Evolutionary conservation across 2,888 invertebrate species (phyloP), one percentile per base, ranked within the genome.

Genomic region (Ichneumoninae sp.): DNA sequence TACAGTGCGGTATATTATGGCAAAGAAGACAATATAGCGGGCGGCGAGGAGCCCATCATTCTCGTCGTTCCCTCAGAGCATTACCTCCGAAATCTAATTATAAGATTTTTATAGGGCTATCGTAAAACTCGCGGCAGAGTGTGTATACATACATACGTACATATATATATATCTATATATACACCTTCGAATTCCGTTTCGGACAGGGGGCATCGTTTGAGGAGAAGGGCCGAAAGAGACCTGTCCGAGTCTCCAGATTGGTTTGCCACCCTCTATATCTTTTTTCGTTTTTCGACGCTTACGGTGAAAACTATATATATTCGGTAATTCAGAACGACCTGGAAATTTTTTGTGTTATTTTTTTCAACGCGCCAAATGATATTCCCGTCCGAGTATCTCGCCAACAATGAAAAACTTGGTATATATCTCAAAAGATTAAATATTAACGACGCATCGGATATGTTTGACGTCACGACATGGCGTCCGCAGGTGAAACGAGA

Each of bases 1-100:
- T 68, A 69, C 68, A 78, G 68, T 70, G 62, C n/a, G 36, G 50
- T 60, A 40, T 66, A 47, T 78, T 69, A 74, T 62, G 60, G 52
- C 26, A 50, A 71, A 54, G 52, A 44, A 60, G 54, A 80, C 69
- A 60, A 70, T 69, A 69, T 52, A 57, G 44, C 40, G 47, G 44
- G 75, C 68, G 70, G 57, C 47, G 33, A 82, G 65, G 26, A 62
- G 62, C 52, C 30, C 72, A 54, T 60, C 69, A 57, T 57, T 57
- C 57, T 57, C 57, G 57, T 77, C 81, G 86, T 86, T 86, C 88
- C 88, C 89, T 87, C 89, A 90, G 91, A 91, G 92, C 92, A 92
- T 93, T 93, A 93, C 91, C 91, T 93, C 89, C 91, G 86, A 93
- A 93, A 93, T 93, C 93, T 93, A 93, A 93, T 93, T 93, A 93